Base-by-base conservation (phyloP, 2,113 vertebrate species). In the Hylia prasina region DNA sequence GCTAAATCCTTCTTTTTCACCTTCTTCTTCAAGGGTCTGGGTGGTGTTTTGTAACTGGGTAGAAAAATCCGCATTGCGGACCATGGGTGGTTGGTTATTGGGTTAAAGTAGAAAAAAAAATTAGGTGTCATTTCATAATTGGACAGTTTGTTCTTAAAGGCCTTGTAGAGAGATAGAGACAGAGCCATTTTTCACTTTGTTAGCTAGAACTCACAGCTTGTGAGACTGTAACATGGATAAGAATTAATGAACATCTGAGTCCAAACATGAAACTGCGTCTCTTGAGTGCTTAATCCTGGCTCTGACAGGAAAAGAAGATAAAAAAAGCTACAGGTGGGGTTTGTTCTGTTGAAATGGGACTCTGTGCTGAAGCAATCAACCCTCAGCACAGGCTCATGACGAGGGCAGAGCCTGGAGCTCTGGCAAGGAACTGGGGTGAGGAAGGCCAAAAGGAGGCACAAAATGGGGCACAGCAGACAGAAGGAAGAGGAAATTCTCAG, bases 331-430 rank as follows among this genome's bases (percentile, higher is more conserved):
- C 30, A 31, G 13, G 73, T 5, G 54, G 66, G 63, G 58, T 83
- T 72, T 69, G 50, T 27, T 21, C 31, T 23, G 18, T 0, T 31
- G 53, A 83, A 58, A 76, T 2, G 4, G 57, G 66, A 23, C 2
- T 13, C 14, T 2, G 71, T 2, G 48, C 53, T 64, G 39, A 25
- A 40, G 22, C 6, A 1, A 23, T 15, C 9, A 3, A 39, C 21
- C 35, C 25, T 15, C 44, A 39, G 51, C 19, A 15, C 12, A 0
- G 4, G 9, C 50, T 44, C 56, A 2, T 0, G 4, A 82, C 0
- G 3, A 65, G 31, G 27, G 47, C 60, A 33, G 39, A 44, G 56
- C 27, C 54, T n/a, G 7, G 33, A 2, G 37, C 13, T 44, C 2
- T 2, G 2, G 35, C 0, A 27, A 33, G 45, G 27, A 42, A 7